Base-by-base conservation (phyloP, 1,140 invertebrate genomes). In the Delia radicum region DNA sequence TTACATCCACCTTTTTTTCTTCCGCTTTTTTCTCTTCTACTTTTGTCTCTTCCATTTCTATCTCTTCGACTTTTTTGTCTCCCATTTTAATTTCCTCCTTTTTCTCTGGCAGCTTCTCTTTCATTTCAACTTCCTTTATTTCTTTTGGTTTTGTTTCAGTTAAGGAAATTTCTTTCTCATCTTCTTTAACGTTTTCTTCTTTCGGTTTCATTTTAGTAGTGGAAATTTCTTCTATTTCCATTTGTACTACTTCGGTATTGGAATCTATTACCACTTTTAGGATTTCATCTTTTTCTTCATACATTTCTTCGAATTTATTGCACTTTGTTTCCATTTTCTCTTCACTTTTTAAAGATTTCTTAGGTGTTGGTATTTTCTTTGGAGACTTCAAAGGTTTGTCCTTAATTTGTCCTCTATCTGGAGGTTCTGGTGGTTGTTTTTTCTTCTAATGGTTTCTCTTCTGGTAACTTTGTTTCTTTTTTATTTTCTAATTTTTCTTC, bases 141-240 rank as follows among this genome's bases (percentile, higher is more conserved):
- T 73, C 37, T 27, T 29, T 28, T 0, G 8, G 15, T 28, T 6
- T n/a, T 27, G 12, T 48, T 48, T 8, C 24, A 15, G 33, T 26
- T 63, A 6, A 63, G 6, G n/a, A n/a, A n/a, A n/a, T n/a, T n/a
- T n/a, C 4, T 65, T 15, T 7, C 63, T 5, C 18, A 8, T 46
- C 12, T 18, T 29, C 15, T 12, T 21, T 6, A 12, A 69, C 63
- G 12, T 55, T 55, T 21, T 46, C 63, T 15, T 73, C 48, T 46
- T 65, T 46, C 6, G 69, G n/a, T n/a, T 29, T 29, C 3, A 24
- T 26, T 65, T 61, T 72, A 27, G n/a, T 37, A 26, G 46, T 61
- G 21, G 75, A 37, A 67, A 85, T 85, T 74, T 83, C 83, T 76
- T 85, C 83, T 46, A 85, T 75, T 2, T 85, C 83, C 83, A 85